A percentile compares a stretch with the other conserved stretches of the same genome.
Evolutionary conservation across 2,888 invertebrate species (phyloP).

Genomic region (Zhuqinia jingwanae): DNA sequence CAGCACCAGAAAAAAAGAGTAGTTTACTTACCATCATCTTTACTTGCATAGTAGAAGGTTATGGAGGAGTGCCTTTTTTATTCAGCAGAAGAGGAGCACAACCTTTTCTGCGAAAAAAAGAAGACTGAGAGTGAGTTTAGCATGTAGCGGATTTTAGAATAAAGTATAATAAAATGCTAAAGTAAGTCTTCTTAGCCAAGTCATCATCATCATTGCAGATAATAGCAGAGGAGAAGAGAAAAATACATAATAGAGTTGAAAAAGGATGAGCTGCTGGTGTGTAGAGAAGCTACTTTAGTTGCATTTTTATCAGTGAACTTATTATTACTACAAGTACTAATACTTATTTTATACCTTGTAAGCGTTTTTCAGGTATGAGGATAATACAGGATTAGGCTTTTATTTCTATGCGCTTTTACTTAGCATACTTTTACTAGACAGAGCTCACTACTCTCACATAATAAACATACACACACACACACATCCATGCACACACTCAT

Average conservation of each 20-base stretch:
- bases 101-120: conserved; percentile 32
- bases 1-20: conserved; percentile 20
- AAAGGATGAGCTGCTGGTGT: conserved; percentile 63
- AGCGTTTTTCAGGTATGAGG: conserved; percentile 74
- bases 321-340: conserved; percentile 60
- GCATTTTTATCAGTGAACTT: conserved; percentile 66
- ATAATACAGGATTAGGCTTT: conserved; percentile 73
- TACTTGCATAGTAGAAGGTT: conserved; percentile 40
- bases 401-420: conserved; percentile 50
- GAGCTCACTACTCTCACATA: no score
- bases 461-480: not conserved
- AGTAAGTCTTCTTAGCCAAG: conserved; percentile 25
- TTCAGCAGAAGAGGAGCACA: not conserved
- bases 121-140: conserved; percentile 26
- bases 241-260: conserved; percentile 2
- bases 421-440: conserved; percentile 4
- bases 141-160: conserved; percentile 43
- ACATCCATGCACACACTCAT: conserved; percentile 42
- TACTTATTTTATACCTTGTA: conserved; percentile 72
- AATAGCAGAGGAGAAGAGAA: not conserved
- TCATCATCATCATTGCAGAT: not conserved
- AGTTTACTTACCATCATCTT: conserved; percentile 13
- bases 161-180: conserved; percentile 13
- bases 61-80: conserved; percentile 10
- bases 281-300: conserved; percentile 63